Percentiles rank a stretch among this genome's conserved stretches.
phyloP scores from a whole-genome alignment of 2,113 vertebrate genomes.

The Gallinago paraguaiae region DNA sequence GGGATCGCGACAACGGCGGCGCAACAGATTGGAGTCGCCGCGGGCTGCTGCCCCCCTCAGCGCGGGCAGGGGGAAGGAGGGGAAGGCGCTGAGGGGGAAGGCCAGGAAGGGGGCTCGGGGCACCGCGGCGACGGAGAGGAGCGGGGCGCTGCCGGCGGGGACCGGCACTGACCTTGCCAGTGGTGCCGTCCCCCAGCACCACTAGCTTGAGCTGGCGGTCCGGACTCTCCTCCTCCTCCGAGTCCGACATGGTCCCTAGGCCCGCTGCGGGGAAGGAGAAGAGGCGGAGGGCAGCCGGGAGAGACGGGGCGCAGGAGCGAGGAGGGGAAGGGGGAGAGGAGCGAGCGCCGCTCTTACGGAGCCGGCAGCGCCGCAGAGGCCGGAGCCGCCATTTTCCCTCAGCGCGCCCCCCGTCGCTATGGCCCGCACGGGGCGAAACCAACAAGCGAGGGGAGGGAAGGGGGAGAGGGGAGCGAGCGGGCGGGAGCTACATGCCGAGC shows the following conservation, averaged over 20 bases:
- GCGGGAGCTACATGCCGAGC: neutral
- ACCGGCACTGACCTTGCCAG: conserved; percentile 90
- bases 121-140: neutral
- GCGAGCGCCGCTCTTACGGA: neutral
- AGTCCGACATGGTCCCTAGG: conserved; percentile 88
- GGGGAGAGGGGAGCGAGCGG: neutral
- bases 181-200: conserved; percentile 93
- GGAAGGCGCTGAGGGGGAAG: neutral
- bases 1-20: neutral
- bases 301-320: neutral
- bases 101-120: neutral
- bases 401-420: conserved; percentile 10
- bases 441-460: neutral
- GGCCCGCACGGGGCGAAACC: neutral
- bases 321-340: neutral
- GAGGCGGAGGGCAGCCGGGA: neutral
- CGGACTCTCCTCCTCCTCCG: conserved; percentile 92
- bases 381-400: conserved; percentile 81
- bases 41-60: neutral
- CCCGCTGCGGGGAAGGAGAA: neutral
- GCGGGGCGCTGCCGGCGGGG: neutral
- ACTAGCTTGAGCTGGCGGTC: conserved; percentile 95
- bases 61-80: neutral
- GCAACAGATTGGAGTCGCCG: neutral
- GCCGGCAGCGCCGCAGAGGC: rapidly evolving